Percentiles rank a stretch among this genome's conserved stretches.
These are phyloP conservation scores for Drosophila demipolita DNA, from an alignment of 2,888 invertebrate genomes.

Conservation along the genomic window DNA sequence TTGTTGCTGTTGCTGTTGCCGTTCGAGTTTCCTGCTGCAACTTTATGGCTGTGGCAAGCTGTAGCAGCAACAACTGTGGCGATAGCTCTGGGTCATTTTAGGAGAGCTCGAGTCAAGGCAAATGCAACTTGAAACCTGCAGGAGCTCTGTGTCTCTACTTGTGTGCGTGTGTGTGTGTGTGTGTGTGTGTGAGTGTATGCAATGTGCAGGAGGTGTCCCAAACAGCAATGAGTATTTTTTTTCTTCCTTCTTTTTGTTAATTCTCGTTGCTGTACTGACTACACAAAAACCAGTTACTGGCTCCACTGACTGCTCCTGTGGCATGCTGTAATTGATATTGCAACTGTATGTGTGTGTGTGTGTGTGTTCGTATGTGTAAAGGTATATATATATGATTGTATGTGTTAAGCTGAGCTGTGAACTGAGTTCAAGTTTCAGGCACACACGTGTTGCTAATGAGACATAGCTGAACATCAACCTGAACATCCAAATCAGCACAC, in stretches of 20 bases:
- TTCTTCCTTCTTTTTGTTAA: slow-evolving; percentile 31
- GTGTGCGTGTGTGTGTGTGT: background rate
- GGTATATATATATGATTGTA: background rate
- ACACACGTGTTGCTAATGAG: slow-evolving; percentile 78
- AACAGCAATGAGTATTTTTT: slow-evolving; percentile 54
- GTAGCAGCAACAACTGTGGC: slow-evolving; percentile 42
- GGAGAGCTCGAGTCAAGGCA: slow-evolving; percentile 71
- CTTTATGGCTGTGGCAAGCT: slow-evolving; percentile 65
- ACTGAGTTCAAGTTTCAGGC: slow-evolving; percentile 47
- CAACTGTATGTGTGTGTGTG: slow-evolving; percentile 56
- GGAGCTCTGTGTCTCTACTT: slow-evolving; percentile 30
- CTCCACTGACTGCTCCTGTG: slow-evolving; percentile 70
- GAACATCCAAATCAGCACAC: slow-evolving; percentile 45
- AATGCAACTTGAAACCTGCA: slow-evolving; percentile 77
- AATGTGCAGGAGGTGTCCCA: slow-evolving; percentile 72
- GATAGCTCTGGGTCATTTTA: slow-evolving; percentile 79
- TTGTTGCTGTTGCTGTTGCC: slow-evolving; percentile 30
- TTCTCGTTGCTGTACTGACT: slow-evolving; percentile 44
- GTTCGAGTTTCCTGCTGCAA: slow-evolving; percentile 71
- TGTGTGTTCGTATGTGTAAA: background rate
- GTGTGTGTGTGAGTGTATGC: slow-evolving; percentile 17
- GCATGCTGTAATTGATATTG: slow-evolving; percentile 80
- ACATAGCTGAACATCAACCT: slow-evolving; percentile 68
- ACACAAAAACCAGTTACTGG: slow-evolving; percentile 70
- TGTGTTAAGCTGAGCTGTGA: slow-evolving; percentile 14